Evolutionary conservation across 2,888 invertebrate species (phyloP), one percentile per base, ranked within the genome.

Genomic region (Seladonia tumulorum): DNA sequence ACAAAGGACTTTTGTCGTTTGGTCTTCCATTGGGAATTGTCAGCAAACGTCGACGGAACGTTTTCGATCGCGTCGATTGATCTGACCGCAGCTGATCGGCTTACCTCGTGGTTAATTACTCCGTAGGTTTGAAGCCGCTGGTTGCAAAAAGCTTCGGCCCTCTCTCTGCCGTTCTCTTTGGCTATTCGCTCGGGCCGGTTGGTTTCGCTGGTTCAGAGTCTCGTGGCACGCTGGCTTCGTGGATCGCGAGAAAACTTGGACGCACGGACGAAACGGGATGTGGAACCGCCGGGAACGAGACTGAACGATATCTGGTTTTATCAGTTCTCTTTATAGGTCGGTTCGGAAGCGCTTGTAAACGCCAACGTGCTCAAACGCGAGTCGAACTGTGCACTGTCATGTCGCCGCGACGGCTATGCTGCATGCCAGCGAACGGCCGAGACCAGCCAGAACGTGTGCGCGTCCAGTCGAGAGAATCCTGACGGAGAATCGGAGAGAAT

Each of bases 241-340:
- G 60, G 63, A 63, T 76, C 72, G 53, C 49, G 39, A 45, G 66
- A 71, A 79, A 88, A 87, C 77, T 81, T 77, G 79, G 70, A 76
- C 78, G 80, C 79, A 77, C 79, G 72, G 57, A 79, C 73, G 14
- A 14, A 45, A 8, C 73, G 73, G 74, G 78, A 87, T 76, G 80
- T 45, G 76, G 77, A 83, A 81, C 47, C 60, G 76, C 71, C 68
- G 71, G 79, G 81, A 85, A 76, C 81, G 82, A 82, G 87, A 84
- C 87, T 89, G 79, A 83, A 83, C 82, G 80, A 86, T 85, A 86
- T 82, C 86, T 83, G 84, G 75, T 73, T 86, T 90, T 91, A 92
- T 92, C 92, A 88, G 86, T 85, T 76, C 83, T 49, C 85, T 92
- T 90, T 92, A 92, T 92, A 91, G 87, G 86, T 86, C 81, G 68